phyloP scores from a whole-genome alignment of 2,888 invertebrate species.

The Meta bourneti region DNA sequence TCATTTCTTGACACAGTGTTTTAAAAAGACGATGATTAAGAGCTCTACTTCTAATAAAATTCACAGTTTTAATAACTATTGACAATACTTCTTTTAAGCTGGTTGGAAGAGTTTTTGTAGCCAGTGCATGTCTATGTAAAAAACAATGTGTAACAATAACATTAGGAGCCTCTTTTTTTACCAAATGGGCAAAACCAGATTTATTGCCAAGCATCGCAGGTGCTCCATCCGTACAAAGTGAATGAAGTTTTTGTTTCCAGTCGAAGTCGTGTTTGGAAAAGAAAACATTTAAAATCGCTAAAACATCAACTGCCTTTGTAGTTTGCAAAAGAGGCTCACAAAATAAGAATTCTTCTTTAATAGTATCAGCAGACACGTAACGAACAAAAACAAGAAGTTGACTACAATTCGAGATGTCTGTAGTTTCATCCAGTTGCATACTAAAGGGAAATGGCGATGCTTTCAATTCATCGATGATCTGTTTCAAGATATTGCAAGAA shows the following conservation, averaged over 20 bases:
- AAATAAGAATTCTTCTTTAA: slow-evolving; percentile 73
- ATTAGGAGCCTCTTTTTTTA: slow-evolving; percentile 16
- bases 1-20: slow-evolving; percentile 60
- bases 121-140: slow-evolving; percentile 53
- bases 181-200: neutral
- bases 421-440: slow-evolving; percentile 80
- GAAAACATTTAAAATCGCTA: slow-evolving; percentile 65
- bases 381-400: slow-evolving; percentile 68
- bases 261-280: too few relatives aligned
- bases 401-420: slow-evolving; percentile 79
- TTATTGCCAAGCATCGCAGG: too few relatives aligned
- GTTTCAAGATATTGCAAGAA: slow-evolving; percentile 69
- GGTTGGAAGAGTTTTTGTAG: slow-evolving; percentile 62
- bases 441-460: slow-evolving; percentile 71
- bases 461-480: slow-evolving; percentile 70
- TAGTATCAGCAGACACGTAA: slow-evolving; percentile 64
- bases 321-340: slow-evolving; percentile 69
- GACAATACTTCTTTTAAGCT: slow-evolving; percentile 59
- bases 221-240: too few relatives aligned
- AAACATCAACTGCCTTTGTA: slow-evolving; percentile 67
- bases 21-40: slow-evolving; percentile 67
- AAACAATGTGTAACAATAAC: neutral
- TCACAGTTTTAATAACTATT: slow-evolving; percentile 53
- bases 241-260: too few relatives aligned
- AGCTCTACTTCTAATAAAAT: slow-evolving; percentile 61